phyloP scores from a whole-genome alignment of 2,113 vertebrate genomes.

The Mellivora capensis region DNA sequence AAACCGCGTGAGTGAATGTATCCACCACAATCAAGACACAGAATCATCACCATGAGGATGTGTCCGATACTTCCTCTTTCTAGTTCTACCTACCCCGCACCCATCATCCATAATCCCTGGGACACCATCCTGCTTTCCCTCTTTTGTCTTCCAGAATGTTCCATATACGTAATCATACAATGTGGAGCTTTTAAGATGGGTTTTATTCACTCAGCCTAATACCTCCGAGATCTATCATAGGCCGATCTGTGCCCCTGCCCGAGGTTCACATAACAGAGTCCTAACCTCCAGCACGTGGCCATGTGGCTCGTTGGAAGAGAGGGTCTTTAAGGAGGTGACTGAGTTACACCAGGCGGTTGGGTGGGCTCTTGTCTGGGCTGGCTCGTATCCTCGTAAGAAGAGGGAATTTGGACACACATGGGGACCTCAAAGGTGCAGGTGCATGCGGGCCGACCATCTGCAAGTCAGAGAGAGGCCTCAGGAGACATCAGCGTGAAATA shows the following conservation, averaged over 20 bases:
- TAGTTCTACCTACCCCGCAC: rapidly evolving
- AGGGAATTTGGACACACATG: not conserved
- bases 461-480: no score
- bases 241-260: not conserved
- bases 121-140: not conserved
- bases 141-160: not conserved
- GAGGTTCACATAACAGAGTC: not conserved
- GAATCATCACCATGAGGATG: rapidly evolving
- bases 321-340: not conserved
- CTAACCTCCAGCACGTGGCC: no score
- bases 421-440: rapidly evolving
- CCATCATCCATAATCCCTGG: rapidly evolving
- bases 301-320: not conserved
- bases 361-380: not conserved
- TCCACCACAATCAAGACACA: rapidly evolving
- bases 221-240: not conserved
- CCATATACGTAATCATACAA: rapidly evolving
- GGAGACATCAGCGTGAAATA: not conserved
- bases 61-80: not conserved
- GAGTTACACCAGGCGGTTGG: not conserved
- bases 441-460: rapidly evolving
- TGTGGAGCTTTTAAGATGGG: rapidly evolving
- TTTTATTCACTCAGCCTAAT: rapidly evolving
- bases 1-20: rapidly evolving
- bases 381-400: not conserved